Conservation (phyloP, 2,888 invertebrate species). For the Agriopis leucophaearia region DNA sequence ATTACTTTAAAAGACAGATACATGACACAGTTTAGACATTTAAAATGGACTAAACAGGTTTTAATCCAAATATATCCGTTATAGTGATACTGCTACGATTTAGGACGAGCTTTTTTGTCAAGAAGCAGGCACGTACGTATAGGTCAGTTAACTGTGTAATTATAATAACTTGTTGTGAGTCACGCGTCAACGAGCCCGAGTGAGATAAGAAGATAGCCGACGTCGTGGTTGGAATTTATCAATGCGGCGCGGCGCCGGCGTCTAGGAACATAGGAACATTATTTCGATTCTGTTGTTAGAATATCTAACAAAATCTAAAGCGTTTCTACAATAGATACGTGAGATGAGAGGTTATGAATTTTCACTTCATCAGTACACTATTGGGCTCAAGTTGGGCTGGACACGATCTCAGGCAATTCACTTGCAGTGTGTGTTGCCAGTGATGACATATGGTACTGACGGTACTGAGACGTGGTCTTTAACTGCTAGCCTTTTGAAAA, state of each 20-base stretch:
- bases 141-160: conserved; percentile 29
- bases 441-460: too few relatives aligned
- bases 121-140: conserved; percentile 3
- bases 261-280: neutral
- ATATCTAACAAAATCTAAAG: neutral
- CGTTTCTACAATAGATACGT: neutral
- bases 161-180: conserved; percentile 25
- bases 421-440: too few relatives aligned
- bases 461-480: too few relatives aligned
- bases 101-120: conserved; percentile 14
- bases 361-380: too few relatives aligned
- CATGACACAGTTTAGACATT: neutral
- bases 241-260: conserved; percentile 20
- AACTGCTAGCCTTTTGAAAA: too few relatives aligned
- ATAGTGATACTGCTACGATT: conserved; percentile 6
- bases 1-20: neutral
- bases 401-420: too few relatives aligned
- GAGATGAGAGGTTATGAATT: too few relatives aligned
- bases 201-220: conserved; percentile 15
- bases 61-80: conserved; percentile 14
- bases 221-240: conserved; percentile 8
- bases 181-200: conserved; percentile 16
- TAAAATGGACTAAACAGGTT: neutral
- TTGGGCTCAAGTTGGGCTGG: too few relatives aligned
- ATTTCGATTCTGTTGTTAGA: neutral